Evolutionary conservation across 2,113 vertebrate genomes (phyloP), one percentile per base, ranked within the genome.

Genomic region (Acinonyx jubatus): DNA sequence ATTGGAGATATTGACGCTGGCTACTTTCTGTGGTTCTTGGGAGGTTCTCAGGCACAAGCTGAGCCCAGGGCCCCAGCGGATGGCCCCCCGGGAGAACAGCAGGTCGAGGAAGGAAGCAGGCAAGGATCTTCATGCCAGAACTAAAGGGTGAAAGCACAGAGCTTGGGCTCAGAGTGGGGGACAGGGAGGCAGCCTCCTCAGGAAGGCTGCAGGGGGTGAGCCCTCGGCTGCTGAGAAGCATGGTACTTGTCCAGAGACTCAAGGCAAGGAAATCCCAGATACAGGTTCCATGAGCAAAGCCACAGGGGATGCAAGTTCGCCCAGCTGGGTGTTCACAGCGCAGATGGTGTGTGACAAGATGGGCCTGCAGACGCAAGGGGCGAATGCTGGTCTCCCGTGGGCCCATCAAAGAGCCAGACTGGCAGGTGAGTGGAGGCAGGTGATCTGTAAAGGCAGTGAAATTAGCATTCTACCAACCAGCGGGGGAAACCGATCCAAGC

Each of bases 141-240:
- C 4, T 1, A 11, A 25, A 4, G 71, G n/a, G 21, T 18, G 0
- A 36, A 19, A 27, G 50, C 16, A 48, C 65, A 5, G 52, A 25
- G 21, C 13, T 38, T 57, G 19, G 73, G 13, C 5, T 45, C 45
- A 45, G 45, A 1, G 31, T 2, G 5, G 14, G 14, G 61, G 29
- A 15, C 25, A 1, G 25, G 7, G 31, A 27, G 8, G 21, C n/a
- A 13, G 1, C 29, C 14, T n/a, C 55, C 48, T n/a, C 8, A 33
- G 52, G 61, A 31, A 4, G 21, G 25, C 5, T 18, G 7, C 36
- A 27, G 63, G 25, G 27, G 36, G 16, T 3, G 15, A 3, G 3
- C 21, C 36, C 3, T 1, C 0, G 3, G 7, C 3, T 9, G 23
- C 25, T 0, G n/a, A 10, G 19, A 14, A 38, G 38, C 1, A 0